Percentiles rank a stretch among this genome's conserved stretches.
These are phyloP conservation scores for Drosophila cyrtoloma DNA, from an alignment of 2,888 invertebrate genomes.

Conservation along the genomic window DNA sequence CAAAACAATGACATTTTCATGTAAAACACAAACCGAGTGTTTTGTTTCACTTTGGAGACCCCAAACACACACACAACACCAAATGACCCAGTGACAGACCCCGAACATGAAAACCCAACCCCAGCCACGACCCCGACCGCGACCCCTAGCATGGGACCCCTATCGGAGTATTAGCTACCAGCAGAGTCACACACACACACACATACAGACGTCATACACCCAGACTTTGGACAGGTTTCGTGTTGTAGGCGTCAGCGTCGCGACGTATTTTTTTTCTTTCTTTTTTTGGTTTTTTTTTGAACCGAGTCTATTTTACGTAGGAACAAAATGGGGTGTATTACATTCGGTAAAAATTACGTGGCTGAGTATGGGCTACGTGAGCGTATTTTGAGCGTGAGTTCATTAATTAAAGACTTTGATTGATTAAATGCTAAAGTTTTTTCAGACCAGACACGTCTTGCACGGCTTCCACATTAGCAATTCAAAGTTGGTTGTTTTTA, in stretches of 20 bases:
- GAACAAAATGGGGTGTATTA: constrained; percentile 28
- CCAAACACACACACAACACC: constrained; percentile 7
- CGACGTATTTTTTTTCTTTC: not conserved
- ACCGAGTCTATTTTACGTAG: constrained; percentile 2
- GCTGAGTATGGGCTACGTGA: constrained; percentile 20
- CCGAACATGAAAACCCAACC: not conserved
- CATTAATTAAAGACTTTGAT: constrained; percentile 24
- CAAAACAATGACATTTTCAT: constrained; percentile 61
- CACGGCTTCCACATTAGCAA: constrained; percentile 1
- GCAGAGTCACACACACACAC: not conserved
- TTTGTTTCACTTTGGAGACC: constrained; percentile 42
- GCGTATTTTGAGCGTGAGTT: constrained; percentile 13
- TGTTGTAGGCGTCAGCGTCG: constrained; percentile 47
- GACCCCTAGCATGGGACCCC: constrained; percentile 16
- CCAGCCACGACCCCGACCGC: constrained; percentile 10
- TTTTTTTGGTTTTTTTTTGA: too few species aligned
- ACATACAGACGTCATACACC: not conserved
- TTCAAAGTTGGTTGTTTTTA: not conserved
- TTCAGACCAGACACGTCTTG: constrained; percentile 14
- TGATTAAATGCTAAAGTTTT: constrained; percentile 12
- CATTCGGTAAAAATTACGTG: constrained; percentile 25
- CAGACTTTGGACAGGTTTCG: constrained; percentile 42
- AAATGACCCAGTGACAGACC: constrained; percentile 63
- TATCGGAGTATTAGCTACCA: not conserved
- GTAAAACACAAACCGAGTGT: constrained; percentile 32